Evolutionary conservation across 35 echinoderm and acorn worm genomes (phyloP).

Genomic region (Apostichopus parvimensis): DNA sequence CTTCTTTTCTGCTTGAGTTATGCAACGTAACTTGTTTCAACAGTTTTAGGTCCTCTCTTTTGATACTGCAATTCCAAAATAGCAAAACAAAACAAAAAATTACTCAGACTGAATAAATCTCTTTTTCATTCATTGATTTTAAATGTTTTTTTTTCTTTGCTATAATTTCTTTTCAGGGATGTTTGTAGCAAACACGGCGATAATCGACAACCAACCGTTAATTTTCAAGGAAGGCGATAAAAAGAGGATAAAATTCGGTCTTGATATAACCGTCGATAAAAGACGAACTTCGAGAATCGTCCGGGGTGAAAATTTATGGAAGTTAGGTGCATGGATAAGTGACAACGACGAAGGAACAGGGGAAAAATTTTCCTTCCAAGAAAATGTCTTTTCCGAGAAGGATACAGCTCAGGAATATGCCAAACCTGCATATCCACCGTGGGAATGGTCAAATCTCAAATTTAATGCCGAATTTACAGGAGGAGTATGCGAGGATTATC

Average conservation of each 20-base stretch:
- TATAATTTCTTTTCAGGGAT: not conserved
- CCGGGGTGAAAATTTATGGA: constrained; percentile 28
- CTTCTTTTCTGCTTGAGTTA: too few relatives aligned
- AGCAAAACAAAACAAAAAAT: too few relatives aligned
- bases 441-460: constrained; percentile 12
- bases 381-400: not conserved
- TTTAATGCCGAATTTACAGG: not conserved
- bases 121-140: too few relatives aligned
- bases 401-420: constrained; percentile 19
- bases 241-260: constrained; percentile 25
- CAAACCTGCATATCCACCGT: constrained; percentile 14
- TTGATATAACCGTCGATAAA: not conserved
- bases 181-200: not conserved
- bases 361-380: constrained; percentile 13
- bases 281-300: not conserved
- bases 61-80: too few relatives aligned
- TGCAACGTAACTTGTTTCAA: too few relatives aligned
- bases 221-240: constrained; percentile 1
- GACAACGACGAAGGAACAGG: constrained; percentile 16
- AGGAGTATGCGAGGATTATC: constrained; percentile 17
- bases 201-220: not conserved
- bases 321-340: constrained; percentile 22
- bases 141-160: too few relatives aligned
- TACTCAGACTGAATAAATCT: too few relatives aligned
- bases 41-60: too few relatives aligned